Conservation (phyloP, 2,888 invertebrate genomes). For the Thelaira solivaga region DNA sequence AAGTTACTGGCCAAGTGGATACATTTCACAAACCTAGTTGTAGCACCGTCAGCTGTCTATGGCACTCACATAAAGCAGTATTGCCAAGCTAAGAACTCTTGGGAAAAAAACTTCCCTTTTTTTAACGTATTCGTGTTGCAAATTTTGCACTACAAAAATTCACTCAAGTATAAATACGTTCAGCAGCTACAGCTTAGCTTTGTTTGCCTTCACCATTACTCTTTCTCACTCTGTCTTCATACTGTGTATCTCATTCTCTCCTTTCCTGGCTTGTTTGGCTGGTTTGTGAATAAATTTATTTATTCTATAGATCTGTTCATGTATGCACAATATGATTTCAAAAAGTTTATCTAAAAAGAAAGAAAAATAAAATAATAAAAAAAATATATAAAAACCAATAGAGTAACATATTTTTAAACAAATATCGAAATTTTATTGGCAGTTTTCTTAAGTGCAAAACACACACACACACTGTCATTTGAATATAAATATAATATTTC, state of each 20-base stretch:
- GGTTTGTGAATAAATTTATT: background rate
- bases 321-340: conserved; percentile 39
- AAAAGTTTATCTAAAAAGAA: conserved; percentile 4
- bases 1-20: no score
- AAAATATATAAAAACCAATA: conserved; percentile 2
- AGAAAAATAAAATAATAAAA: background rate
- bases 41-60: no score
- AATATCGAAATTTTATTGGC: conserved; percentile 44
- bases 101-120: no score
- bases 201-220: no score
- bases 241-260: background rate
- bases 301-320: conserved; percentile 37
- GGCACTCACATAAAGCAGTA: no score
- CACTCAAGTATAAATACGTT: conserved; percentile 48
- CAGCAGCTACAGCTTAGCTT: background rate
- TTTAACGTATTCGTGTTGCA: background rate
- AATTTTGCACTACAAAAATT: conserved; percentile 41
- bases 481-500: background rate
- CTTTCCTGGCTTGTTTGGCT: background rate
- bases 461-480: background rate
- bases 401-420: conserved; percentile 27
- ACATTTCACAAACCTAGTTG: no score
- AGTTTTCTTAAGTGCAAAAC: conserved; percentile 47
- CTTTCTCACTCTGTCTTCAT: background rate
- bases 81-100: no score